Evolutionary conservation across 1,140 invertebrate species (phyloP).

Genomic region (Nephila pilipes): DNA sequence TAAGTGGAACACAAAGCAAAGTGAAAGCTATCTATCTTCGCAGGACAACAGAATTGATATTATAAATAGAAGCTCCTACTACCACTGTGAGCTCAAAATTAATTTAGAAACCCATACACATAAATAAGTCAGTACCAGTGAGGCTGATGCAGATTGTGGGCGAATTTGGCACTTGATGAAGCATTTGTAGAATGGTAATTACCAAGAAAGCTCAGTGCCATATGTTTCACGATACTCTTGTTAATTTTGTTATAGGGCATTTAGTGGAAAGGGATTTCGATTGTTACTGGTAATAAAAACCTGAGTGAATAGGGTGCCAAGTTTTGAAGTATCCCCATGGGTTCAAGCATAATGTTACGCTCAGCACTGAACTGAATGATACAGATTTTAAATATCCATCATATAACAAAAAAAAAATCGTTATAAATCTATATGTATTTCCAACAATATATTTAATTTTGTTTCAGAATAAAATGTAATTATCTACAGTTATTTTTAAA

Average conservation of each 20-base stretch:
- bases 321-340: too few relatives aligned
- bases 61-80: conserved; percentile 33
- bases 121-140: background rate
- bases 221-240: background rate
- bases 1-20: background rate
- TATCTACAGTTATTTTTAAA: too few relatives aligned
- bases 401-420: too few relatives aligned
- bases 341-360: too few relatives aligned
- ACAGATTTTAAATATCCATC: too few relatives aligned
- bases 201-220: background rate
- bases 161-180: conserved; percentile 40
- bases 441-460: too few relatives aligned
- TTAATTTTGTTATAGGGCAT: background rate
- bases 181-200: background rate
- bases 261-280: background rate
- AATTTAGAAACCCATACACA: conserved; percentile 11
- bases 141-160: background rate
- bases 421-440: too few relatives aligned
- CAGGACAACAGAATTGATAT: conserved; percentile 51
- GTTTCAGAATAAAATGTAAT: too few relatives aligned
- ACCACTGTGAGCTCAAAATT: background rate
- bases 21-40: conserved; percentile 27
- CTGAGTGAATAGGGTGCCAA: too few relatives aligned
- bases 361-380: too few relatives aligned
- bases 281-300: too few relatives aligned